phyloP scores from a whole-genome alignment of 1,140 invertebrate species.

The Psix sp. region DNA sequence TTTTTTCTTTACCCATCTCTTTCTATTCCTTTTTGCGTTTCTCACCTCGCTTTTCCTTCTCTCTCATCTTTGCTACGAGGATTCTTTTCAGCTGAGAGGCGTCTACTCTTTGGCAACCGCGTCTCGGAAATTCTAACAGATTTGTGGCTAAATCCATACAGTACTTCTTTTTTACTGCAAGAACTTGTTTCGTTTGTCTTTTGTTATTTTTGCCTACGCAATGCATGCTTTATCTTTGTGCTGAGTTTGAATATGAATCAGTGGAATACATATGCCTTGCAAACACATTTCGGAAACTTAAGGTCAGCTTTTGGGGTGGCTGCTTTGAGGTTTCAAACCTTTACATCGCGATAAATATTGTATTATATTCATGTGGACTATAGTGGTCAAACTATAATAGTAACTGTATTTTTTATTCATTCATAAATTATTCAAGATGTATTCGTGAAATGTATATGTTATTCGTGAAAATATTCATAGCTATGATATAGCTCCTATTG shows the following conservation, averaged over 20 bases:
- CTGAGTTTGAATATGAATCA: conserved; percentile 44
- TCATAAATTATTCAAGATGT: too few species aligned
- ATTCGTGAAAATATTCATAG: too few species aligned
- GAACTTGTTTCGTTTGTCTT: conserved; percentile 27
- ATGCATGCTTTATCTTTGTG: conserved; percentile 27
- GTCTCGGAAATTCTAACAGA: conserved; percentile 57
- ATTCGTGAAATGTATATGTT: too few species aligned
- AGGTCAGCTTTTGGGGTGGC: too few species aligned
- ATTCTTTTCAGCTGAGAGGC: conserved; percentile 34
- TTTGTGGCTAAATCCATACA: conserved; percentile 45
- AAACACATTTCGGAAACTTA: conserved; percentile 15
- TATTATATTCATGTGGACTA: too few species aligned
- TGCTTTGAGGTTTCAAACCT: too few species aligned
- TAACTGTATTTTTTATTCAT: too few species aligned
- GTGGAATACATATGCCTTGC: conserved; percentile 11
- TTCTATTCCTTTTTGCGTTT: too few species aligned
- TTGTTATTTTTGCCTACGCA: conserved; percentile 42
- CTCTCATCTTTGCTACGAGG: not conserved
- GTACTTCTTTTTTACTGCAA: conserved; percentile 1
- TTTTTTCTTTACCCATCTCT: not conserved
- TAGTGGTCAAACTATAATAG: too few species aligned
- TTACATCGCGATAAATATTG: too few species aligned
- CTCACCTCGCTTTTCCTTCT: too few species aligned
- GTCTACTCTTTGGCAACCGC: conserved; percentile 52
- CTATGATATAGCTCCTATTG: too few species aligned